Evolutionary conservation across 2,797 vertebrate species (phyloP).

Genomic region (Poecilia wingei): DNA sequence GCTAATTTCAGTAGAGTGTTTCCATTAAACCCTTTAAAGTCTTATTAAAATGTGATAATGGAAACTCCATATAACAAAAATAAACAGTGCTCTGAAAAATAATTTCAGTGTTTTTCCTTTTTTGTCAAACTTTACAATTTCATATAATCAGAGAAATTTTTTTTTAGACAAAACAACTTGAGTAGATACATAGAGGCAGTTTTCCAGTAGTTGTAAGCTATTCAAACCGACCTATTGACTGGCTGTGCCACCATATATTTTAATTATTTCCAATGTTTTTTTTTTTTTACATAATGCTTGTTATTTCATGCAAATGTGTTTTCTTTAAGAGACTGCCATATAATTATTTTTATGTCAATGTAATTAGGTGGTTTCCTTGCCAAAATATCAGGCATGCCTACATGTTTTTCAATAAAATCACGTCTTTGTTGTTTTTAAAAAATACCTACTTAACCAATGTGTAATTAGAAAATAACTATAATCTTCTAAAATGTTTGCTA

Average conservation of each 20-base stretch:
- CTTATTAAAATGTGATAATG: background rate
- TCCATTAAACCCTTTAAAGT: background rate
- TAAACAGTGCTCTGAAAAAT: background rate
- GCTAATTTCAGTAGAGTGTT: background rate
- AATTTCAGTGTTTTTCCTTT: background rate
- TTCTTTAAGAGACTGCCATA: background rate
- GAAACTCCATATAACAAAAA: background rate
- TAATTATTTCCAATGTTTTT: background rate
- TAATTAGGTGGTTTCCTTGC: background rate
- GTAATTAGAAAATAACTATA: background rate
- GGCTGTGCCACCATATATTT: background rate
- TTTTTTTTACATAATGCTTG: background rate
- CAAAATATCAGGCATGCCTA: background rate
- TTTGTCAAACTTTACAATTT: background rate
- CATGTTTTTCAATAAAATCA: background rate
- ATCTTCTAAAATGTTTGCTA: background rate
- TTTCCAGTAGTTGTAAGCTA: background rate
- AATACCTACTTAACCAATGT: background rate
- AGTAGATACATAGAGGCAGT: background rate
- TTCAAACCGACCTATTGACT: background rate
- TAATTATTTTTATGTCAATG: background rate
- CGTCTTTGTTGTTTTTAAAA: background rate
- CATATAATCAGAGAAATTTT: background rate
- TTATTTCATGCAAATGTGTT: background rate
- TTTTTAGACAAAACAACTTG: background rate